Conservation (phyloP, 2,888 invertebrate species). For the Plusia festucae region DNA sequence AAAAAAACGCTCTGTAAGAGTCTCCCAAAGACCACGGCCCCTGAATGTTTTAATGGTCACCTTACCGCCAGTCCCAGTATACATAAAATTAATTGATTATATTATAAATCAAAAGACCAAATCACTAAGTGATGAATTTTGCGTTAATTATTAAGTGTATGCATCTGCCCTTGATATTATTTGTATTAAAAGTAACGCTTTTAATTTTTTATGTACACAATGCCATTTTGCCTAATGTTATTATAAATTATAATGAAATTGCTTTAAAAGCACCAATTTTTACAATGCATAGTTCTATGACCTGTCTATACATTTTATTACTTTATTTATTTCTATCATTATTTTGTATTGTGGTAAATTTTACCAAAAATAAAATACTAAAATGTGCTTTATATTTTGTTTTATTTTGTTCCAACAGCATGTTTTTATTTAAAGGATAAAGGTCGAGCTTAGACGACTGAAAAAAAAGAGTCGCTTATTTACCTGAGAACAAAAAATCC, state of each 20-base stretch:
- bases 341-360: slow-evolving; percentile 89
- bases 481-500: not conserved
- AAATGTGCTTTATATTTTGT: slow-evolving; percentile 87
- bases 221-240: slow-evolving; percentile 90
- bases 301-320: slow-evolving; percentile 89
- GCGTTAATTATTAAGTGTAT: slow-evolving; percentile 79
- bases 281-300: slow-evolving; percentile 89
- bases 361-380: slow-evolving; percentile 90
- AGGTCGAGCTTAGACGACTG: not conserved
- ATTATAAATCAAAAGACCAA: slow-evolving; percentile 78
- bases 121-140: slow-evolving; percentile 87
- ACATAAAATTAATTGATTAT: slow-evolving; percentile 55
- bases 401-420: slow-evolving; percentile 64
- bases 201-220: slow-evolving; percentile 88
- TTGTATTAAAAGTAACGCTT: slow-evolving; percentile 87
- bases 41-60: not conserved
- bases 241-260: slow-evolving; percentile 89
- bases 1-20: slow-evolving; percentile 2
- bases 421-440: not conserved
- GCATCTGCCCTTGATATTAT: slow-evolving; percentile 88
- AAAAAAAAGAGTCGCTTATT: not conserved
- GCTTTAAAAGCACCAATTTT: slow-evolving; percentile 89
- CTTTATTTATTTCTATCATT: slow-evolving; percentile 89
- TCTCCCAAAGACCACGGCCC: slow-evolving; percentile 7
- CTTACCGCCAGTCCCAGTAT: slow-evolving; percentile 25